These are phyloP conservation scores for Carlito syrichta DNA, from an alignment of 2,113 vertebrate species.

Conservation along the genomic window DNA sequence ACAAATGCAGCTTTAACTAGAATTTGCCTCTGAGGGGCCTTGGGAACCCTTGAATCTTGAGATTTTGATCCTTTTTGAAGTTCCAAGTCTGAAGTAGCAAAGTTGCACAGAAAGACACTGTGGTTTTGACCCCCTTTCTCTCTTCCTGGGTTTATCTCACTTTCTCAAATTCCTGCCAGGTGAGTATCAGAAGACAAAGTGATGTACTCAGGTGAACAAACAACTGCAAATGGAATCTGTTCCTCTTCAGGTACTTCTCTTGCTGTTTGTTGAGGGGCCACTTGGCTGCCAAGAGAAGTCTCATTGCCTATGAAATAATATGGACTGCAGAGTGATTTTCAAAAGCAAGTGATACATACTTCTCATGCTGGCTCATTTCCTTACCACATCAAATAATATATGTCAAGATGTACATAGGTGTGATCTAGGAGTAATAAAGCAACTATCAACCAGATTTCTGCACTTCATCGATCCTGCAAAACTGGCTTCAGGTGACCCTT, in stretches of 20 bases:
- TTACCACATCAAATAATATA: background rate
- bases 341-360: background rate
- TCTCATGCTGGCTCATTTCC: background rate
- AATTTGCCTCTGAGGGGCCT: slow-evolving; percentile 56
- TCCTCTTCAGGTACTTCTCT: background rate
- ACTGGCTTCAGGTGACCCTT: background rate
- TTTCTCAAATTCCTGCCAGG: background rate
- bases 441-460: background rate
- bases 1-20: slow-evolving; percentile 63
- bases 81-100: background rate
- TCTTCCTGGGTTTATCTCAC: background rate
- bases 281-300: background rate
- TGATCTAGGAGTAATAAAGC: background rate
- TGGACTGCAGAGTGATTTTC: background rate
- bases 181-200: slow-evolving; percentile 18
- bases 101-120: background rate
- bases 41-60: slow-evolving; percentile 31
- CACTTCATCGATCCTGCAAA: background rate
- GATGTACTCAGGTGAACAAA: background rate
- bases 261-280: background rate
- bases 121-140: background rate
- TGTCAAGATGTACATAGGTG: background rate
- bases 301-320: background rate
- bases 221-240: background rate
- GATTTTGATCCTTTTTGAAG: slow-evolving; percentile 20